A percentile compares a stretch with the other conserved stretches of the same genome.
Conservation (phyloP, 64 coral and sea anemone genomes). For the Montipora capricornis region DNA sequence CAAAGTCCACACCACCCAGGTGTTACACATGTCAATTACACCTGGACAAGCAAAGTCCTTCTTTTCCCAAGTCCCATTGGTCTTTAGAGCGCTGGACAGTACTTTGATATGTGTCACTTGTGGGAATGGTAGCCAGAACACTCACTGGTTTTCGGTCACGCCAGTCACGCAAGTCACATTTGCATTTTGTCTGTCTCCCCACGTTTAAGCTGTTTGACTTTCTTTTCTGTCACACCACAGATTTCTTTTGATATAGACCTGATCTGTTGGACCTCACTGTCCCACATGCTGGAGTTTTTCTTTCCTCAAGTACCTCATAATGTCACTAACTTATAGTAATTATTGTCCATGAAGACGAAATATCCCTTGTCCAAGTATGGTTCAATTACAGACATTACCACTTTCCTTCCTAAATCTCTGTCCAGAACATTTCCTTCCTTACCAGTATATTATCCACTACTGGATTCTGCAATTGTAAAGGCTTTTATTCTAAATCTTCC, state of each 20-base stretch:
- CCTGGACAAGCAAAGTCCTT: conserved; percentile 28
- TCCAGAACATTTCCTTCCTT: conserved; percentile 3
- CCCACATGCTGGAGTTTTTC: conserved; percentile 30
- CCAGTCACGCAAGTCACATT: conserved; percentile 29
- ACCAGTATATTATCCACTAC: conserved; percentile 38
- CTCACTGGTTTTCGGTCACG: neutral
- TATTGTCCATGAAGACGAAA: conserved; percentile 29
- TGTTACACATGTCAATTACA: conserved; percentile 46
- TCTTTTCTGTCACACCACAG: conserved; percentile 5
- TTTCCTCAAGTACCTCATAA: neutral
- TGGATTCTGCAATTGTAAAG: conserved; percentile 9
- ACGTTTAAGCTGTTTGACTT: conserved; percentile 24
- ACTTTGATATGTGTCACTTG: conserved; percentile 8
- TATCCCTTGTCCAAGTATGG: conserved; percentile 29
- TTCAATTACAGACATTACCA: conserved; percentile 14
- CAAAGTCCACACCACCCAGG: conserved; percentile 47
- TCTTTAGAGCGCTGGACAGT: conserved; percentile 26
- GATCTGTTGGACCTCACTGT: conserved; percentile 19
- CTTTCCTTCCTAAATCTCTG: neutral
- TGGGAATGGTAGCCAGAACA: conserved; percentile 4
- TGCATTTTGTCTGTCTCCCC: conserved; percentile 7
- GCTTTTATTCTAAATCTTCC: conserved; percentile 47
- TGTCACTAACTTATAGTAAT: conserved; percentile 17
- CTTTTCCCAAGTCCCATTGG: conserved; percentile 42
- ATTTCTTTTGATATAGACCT: conserved; percentile 17